Evolutionary conservation across 2,113 vertebrate genomes (phyloP), one percentile per base, ranked within the genome.

Genomic region (Morone saxatilis): DNA sequence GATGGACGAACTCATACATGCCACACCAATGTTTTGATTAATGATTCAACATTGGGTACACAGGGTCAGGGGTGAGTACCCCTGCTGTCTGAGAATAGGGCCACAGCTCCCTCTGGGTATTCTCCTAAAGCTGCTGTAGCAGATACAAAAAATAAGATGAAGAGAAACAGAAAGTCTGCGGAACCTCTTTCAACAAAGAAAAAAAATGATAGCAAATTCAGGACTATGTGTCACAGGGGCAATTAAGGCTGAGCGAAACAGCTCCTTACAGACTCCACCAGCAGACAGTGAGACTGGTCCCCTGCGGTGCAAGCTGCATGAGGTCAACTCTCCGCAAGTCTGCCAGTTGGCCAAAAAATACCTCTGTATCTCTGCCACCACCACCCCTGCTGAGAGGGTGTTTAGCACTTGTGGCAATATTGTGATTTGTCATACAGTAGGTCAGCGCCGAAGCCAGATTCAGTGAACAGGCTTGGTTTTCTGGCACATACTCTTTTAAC

Each of bases 191-290:
- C n/a, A 70, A 79, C 40, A 71, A 40, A 76, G 22, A 36, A 50
- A 41, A 22, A 77, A 81, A 78, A 13, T 56, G 25, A 84, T 67
- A 22, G 70, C 6, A 3, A 71, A 60, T 62, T 66, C 36, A 71
- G 45, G 56, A 56, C 75, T 56, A 50, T 89, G 81, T 82, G 65
- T 93, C 87, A 86, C 72, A 45, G 68, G 73, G 63, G 85, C 88
- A 91, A 90, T 88, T 91, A 91, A 80, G 57, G 69, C 75, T 66
- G 84, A 86, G 60, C 73, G 81, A 88, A 90, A 86, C 79, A 84
- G 74, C 78, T 87, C 48, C 69, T 86, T 62, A 9, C 76, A 87
- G 65, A 61, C 80, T 81, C 74, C 78, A 83, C 68, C 66, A 47
- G 79, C 78, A 86, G 84, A 87, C 81, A 76, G 77, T 3, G 67